Evolutionary conservation across 1,140 invertebrate genomes (phyloP).

Genomic region (Aphelinus certus): DNA sequence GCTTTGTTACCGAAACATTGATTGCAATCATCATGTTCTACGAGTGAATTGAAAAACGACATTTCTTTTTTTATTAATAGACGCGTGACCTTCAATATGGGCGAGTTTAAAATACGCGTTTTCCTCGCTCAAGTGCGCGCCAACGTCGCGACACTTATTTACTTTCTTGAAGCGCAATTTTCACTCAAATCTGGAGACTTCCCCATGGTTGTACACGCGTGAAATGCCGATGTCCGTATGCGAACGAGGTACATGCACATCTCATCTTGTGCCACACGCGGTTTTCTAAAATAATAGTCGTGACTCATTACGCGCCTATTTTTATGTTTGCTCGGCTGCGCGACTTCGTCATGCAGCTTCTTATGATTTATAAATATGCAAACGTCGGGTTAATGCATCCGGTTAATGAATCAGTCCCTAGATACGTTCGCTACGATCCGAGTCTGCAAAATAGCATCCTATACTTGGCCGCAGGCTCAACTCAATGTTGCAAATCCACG

Average conservation of each 20-base stretch:
- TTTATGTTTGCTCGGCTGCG: not conserved
- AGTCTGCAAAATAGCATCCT: no score
- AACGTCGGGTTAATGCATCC: not conserved
- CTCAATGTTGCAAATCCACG: no score
- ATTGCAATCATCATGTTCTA: not conserved
- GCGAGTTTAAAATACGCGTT: slow-evolving; percentile 14
- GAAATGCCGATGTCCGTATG: no score
- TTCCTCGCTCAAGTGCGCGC: not conserved
- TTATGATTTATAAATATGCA: slow-evolving; percentile 5
- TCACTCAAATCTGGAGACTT: not conserved
- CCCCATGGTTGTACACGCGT: no score
- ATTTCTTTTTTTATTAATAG: slow-evolving; percentile 22
- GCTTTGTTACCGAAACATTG: no score
- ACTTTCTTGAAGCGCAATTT: not conserved
- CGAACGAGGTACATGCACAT: no score
- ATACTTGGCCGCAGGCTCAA: no score
- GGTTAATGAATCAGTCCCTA: no score
- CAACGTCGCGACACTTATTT: not conserved
- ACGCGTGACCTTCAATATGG: slow-evolving; percentile 8
- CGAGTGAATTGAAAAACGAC: not conserved
- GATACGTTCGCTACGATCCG: no score
- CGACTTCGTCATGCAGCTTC: not conserved
- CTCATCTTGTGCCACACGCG: no score
- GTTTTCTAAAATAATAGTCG: no score
- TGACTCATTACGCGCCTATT: not conserved